Base-by-base conservation (phyloP, 2,797 vertebrate genomes). In the Catamblyrhynchus diadema region DNA sequence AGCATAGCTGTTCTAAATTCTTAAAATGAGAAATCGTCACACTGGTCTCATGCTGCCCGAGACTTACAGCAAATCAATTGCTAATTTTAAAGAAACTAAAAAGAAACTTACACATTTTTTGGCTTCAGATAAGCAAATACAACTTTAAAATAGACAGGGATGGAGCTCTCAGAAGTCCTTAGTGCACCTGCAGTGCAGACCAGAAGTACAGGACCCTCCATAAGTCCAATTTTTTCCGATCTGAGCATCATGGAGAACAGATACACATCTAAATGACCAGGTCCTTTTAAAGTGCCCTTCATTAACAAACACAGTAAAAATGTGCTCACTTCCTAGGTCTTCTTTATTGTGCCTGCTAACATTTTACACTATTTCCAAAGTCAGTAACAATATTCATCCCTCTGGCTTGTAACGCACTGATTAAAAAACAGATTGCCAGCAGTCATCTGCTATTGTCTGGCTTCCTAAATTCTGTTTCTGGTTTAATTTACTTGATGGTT, bases 361-460 rank as follows among this genome's bases (percentile, higher is more conserved):
- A 2, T 73, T 81, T 93, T 96, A 93, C 96, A 90, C 90, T 93
- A 65, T 92, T 95, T 92, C 81, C 79, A 84, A 83, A 86, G 94
- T 79, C 96, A 90, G 82, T 93, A 96, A 97, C 96, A 91, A 94
- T 93, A 96, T 95, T 97, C 96, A 96, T 88, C 97, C 97, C 97
- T 97, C 97, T 96, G 97, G 97, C 97, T 97, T 92, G 62, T 89
- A 92, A 90, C 21, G 82, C 81, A 51, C 97, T 98, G 98, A 98
- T 98, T 98, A 98, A 98, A 97, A 98, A 97, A 92, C 92, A 94
- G 95, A 98, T 97, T 97, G 97, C 97, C 97, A 97, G 97, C 89
- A 98, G 97, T 98, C 97, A 97, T 98, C 96, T 96, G 97, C 92
- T 97, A 92, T 94, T 95, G 96, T 98, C 97, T 97, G 90, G 86